phyloP scores from a whole-genome alignment of 2,797 vertebrate species.

The Channallabes apus region DNA sequence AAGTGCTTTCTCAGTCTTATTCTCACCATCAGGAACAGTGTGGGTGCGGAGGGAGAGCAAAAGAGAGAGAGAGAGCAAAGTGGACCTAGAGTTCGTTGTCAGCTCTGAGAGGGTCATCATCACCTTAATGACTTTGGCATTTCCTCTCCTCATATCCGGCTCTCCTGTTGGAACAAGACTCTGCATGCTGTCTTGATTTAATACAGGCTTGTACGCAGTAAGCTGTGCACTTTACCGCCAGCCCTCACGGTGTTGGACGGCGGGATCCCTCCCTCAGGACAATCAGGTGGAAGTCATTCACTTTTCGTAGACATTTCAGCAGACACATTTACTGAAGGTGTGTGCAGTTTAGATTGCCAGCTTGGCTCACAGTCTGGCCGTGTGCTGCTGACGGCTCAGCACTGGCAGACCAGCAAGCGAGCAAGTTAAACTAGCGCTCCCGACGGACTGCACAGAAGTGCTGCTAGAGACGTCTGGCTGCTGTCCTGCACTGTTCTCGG shows the following conservation, averaged over 20 bases:
- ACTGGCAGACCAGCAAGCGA: constrained; percentile 42
- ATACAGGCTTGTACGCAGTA: background rate
- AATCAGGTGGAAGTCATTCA: constrained; percentile 7
- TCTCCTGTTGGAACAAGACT: background rate
- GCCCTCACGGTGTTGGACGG: background rate
- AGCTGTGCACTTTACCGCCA: background rate
- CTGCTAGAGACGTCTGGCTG: constrained; percentile 32
- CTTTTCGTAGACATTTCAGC: background rate
- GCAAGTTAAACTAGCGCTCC: constrained; percentile 25
- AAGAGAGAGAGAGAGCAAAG: background rate
- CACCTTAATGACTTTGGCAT: constrained; percentile 28
- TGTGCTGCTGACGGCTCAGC: constrained; percentile 34
- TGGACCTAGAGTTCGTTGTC: background rate
- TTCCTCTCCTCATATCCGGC: background rate
- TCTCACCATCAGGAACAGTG: background rate
- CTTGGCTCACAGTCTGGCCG: constrained; percentile 19
- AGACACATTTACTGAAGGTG: constrained; percentile 31
- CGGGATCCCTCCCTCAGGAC: background rate
- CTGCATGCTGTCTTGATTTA: background rate
- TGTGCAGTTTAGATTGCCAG: constrained; percentile 20
- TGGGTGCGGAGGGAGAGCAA: background rate
- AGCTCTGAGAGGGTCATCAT: constrained; percentile 14
- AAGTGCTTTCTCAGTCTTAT: background rate
- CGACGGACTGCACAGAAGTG: background rate
- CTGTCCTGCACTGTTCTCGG: background rate